Evolutionary conservation across 2,888 invertebrate species (phyloP), one percentile per base, ranked within the genome.

Genomic region (Pachycephus smyrnensis): DNA sequence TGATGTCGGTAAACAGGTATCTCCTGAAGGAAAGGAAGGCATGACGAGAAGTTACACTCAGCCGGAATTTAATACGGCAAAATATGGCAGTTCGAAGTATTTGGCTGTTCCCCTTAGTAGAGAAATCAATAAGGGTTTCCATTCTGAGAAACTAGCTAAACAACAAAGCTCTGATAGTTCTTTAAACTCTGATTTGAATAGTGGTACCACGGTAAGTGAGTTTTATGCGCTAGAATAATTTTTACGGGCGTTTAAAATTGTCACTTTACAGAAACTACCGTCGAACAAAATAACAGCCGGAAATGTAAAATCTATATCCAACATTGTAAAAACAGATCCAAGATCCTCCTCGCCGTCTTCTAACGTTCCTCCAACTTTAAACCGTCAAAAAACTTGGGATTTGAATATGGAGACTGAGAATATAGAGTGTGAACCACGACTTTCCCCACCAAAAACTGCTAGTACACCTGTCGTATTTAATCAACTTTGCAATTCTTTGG

Each of bases 21-120:
- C 35, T 11, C 76, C 71, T 31, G 78, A 81, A 11, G 11, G 55
- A 1, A 69, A 69, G 15, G 30, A 78, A 77, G 55, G 36, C 76
- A 77, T 88, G 33, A 75, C 78, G 9, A 83, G 88, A 9, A 85
- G 88, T 77, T 81, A 82, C 37, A 88, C 88, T 35, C 86, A 88
- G 76, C 85, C 83, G n/a, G 83, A 86, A 80, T 81, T 83, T 12
- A 75, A 77, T 55, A 30, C 78, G 71, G 75, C 23, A 36, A 80
- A 73, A 68, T 77, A 36, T 36, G 73, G 69, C 11, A 37, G 23
- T 15, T n/a, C 35, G 15, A 77, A 73, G 69, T 69, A 71, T 12
- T 55, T 68, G 55, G 31, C 30, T 32, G 11, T 69, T 32, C 12
- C 32, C 6, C 9, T 75, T 6, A 75, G 55, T 23, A 23, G 6